These are phyloP conservation scores for Panulirus ornatus DNA, from an alignment of 1,140 invertebrate genomes.

Conservation along the genomic window DNA sequence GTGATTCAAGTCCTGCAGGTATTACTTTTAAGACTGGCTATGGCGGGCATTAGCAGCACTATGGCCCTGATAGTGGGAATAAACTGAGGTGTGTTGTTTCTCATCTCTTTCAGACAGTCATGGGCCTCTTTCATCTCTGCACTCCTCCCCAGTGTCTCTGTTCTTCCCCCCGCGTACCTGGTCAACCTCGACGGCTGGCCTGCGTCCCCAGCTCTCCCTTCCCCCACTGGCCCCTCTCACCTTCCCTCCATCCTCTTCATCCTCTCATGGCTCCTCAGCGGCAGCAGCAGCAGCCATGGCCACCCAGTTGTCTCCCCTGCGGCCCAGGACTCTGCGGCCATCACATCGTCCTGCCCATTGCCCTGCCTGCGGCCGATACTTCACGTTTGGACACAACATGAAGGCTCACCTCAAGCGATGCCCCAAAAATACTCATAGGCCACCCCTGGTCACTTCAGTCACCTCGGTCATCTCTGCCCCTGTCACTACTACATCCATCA, in stretches of 20 bases:
- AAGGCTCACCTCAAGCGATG: slow-evolving; percentile 75
- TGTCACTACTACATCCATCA: slow-evolving; percentile 60
- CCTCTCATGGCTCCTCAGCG: slow-evolving; percentile 60
- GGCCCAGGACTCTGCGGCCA: slow-evolving; percentile 72
- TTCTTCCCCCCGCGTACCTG: slow-evolving; percentile 75
- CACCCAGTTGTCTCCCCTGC: slow-evolving; percentile 64
- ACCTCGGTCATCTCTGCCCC: slow-evolving; percentile 63
- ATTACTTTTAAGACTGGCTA: slow-evolving; percentile 62
- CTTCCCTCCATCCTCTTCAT: slow-evolving; percentile 67
- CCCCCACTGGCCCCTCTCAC: slow-evolving; percentile 73
- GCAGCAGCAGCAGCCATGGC: slow-evolving; percentile 64
- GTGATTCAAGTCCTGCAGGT: slow-evolving; percentile 63
- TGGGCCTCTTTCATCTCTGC: slow-evolving; percentile 74
- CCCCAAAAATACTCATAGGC: slow-evolving; percentile 74
- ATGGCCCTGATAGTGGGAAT: slow-evolving; percentile 72
- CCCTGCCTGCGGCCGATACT: slow-evolving; percentile 75
- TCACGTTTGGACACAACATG: slow-evolving; percentile 75
- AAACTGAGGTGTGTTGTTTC: slow-evolving; percentile 74
- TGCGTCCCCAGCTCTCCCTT: slow-evolving; percentile 73
- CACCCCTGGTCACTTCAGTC: slow-evolving; percentile 61
- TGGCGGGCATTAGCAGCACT: slow-evolving; percentile 56
- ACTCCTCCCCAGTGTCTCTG: slow-evolving; percentile 74
- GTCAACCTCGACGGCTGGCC: slow-evolving; percentile 73
- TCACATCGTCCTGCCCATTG: slow-evolving; percentile 74
- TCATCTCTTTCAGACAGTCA: slow-evolving; percentile 74